Percentiles rank a stretch among this genome's conserved stretches.
phyloP scores from a whole-genome alignment of 1,140 invertebrate genomes.

The Solenopsis invicta region DNA sequence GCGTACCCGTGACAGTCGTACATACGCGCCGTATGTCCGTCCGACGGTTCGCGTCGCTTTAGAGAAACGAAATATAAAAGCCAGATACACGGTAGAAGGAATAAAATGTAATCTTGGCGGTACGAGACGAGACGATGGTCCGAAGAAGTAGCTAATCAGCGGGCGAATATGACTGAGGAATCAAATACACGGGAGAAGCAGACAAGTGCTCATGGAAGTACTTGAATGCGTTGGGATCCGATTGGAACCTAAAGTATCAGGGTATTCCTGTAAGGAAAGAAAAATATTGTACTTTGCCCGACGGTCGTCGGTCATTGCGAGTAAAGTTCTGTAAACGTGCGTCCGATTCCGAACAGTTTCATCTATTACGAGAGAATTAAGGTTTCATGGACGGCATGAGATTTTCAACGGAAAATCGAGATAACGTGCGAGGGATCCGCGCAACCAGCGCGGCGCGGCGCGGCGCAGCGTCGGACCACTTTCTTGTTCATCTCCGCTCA shows the following conservation, averaged over 20 bases:
- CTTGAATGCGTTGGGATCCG: not conserved
- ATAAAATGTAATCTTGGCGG: conserved; percentile 20
- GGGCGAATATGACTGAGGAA: not conserved
- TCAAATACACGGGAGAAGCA: not conserved
- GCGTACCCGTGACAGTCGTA: conserved; percentile 55
- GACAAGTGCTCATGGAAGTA: not conserved
- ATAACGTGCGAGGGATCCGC: conserved; percentile 28
- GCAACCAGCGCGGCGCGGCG: too few relatives aligned
- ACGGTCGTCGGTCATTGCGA: not conserved
- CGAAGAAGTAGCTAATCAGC: conserved; percentile 3
- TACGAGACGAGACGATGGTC: not conserved
- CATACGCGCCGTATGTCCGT: not conserved
- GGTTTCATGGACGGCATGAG: not conserved
- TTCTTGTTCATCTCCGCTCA: conserved; percentile 32
- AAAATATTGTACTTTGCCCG: not conserved
- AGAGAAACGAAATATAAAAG: conserved; percentile 28
- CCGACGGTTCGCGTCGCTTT: conserved; percentile 25
- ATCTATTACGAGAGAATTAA: conserved; percentile 17
- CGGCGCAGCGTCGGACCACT: conserved; percentile 43
- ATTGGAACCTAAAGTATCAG: not conserved
- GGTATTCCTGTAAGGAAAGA: not conserved
- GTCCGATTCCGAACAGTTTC: not conserved
- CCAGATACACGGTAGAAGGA: not conserved
- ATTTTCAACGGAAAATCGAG: not conserved
- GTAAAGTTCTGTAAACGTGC: not conserved